Evolutionary conservation across 2,888 invertebrate genomes (phyloP), one percentile per base, ranked within the genome.

Genomic region (Ennomos erosarius): DNA sequence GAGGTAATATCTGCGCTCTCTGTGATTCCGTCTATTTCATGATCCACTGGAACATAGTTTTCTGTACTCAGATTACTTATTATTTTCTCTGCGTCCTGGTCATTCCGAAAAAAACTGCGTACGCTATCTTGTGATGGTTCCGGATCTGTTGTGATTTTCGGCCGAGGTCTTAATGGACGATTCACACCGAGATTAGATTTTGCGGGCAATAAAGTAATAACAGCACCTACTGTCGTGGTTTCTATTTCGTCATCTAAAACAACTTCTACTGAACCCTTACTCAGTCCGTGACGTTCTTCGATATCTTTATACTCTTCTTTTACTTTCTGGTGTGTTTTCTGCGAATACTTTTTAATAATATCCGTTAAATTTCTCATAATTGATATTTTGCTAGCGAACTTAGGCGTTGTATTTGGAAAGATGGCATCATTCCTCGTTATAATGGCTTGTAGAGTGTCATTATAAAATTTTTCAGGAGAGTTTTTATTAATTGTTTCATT

Each of bases 141-240:
- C 16, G 76, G 53, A 70, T 91, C 85, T 45, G 82, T 79, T 76
- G 83, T 85, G 43, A 85, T 76, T 72, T 90, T 93, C 0, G 95
- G 95, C 40, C 95, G 87, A 1, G 95, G 95, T 69, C 95, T 87
- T 44, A 96, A 86, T 0, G 96, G 96, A 64, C 96, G 90, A 57
- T 95, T 95, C 6, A 96, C 93, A 0, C 96, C 96, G 0, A 96
- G 94, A 82, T 97, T 97, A 1, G 97, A 97, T 75, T 96, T 95
- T 0, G 95, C 96, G 0, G 97, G 97, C 56, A 96, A 87, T 42
- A 97, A 82, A 0, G 96, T 97, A 12, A 93, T 88, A 10, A 92
- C 81, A 61, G 75, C 37, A 26, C 53, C 80, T 11, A 85, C 70
- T 12, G 91, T 89, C 38, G 90, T 90, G n/a, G 80, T 78, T 58